Percentiles rank a stretch among this genome's conserved stretches.
Evolutionary conservation across 2,888 invertebrate genomes (phyloP).

Genomic region (Hanleya hanleyi): DNA sequence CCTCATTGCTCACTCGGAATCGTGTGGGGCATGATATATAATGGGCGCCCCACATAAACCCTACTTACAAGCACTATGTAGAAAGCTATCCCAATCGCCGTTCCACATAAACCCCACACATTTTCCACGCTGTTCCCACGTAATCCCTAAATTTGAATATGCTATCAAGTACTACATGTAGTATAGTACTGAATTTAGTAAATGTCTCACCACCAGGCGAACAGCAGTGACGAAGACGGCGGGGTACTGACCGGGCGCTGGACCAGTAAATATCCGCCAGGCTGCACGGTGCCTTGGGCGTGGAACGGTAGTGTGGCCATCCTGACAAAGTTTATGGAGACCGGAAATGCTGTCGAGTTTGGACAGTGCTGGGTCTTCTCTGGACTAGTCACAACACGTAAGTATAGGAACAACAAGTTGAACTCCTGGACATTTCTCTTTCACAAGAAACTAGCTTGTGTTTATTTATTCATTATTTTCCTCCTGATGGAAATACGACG

Average conservation of each 20-base stretch:
- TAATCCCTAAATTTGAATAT: neutral
- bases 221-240: constrained; percentile 51
- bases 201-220: constrained; percentile 14
- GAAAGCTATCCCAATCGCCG: too few relatives aligned
- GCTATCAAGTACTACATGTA: neutral
- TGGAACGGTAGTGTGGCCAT: constrained; percentile 70
- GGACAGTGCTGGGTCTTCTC: constrained; percentile 73
- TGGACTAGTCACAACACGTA: constrained; percentile 64
- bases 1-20: too few relatives aligned
- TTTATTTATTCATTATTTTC: too few relatives aligned
- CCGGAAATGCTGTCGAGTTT: constrained; percentile 57
- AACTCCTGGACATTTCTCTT: too few relatives aligned
- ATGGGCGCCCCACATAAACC: too few relatives aligned
- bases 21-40: too few relatives aligned
- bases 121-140: neutral
- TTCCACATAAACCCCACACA: neutral
- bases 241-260: constrained; percentile 64
- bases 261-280: constrained; percentile 58
- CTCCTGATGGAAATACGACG: too few relatives aligned
- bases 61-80: too few relatives aligned
- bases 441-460: too few relatives aligned
- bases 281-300: constrained; percentile 54
- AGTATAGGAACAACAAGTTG: too few relatives aligned
- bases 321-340: constrained; percentile 56
- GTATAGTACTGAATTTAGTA: neutral